These are phyloP conservation scores for Himalopsyche anomala DNA, from an alignment of 2,888 invertebrate genomes.

Conservation along the genomic window DNA sequence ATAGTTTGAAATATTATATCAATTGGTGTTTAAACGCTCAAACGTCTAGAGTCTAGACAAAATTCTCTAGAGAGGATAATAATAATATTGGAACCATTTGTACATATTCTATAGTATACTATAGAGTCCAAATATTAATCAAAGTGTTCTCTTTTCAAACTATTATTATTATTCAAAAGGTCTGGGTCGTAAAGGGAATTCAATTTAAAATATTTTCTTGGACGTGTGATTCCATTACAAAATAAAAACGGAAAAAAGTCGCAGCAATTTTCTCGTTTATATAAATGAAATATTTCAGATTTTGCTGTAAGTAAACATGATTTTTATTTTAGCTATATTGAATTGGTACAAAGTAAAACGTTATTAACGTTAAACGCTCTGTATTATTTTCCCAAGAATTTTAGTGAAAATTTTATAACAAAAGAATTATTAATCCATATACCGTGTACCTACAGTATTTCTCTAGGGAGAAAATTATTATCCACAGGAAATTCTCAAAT, in stretches of 20 bases:
- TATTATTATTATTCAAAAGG: constrained; percentile 30
- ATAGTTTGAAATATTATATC: background rate
- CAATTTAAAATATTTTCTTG: constrained; percentile 28
- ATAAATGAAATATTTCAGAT: background rate
- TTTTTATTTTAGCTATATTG: background rate
- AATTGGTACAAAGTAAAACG: too few species aligned
- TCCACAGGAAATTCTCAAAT: too few species aligned
- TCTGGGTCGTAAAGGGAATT: background rate
- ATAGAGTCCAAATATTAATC: background rate
- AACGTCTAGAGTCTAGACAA: background rate
- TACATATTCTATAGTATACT: background rate
- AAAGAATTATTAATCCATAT: too few species aligned
- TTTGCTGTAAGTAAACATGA: background rate
- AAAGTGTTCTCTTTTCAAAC: background rate
- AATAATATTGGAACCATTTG: background rate
- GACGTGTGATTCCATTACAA: constrained; percentile 10
- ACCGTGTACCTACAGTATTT: too few species aligned
- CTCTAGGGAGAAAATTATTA: too few species aligned
- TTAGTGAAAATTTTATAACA: too few species aligned
- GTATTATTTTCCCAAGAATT: too few species aligned
- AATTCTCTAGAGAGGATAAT: background rate
- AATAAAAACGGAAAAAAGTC: background rate
- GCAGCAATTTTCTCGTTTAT: background rate
- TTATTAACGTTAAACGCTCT: too few species aligned
- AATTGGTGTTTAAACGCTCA: background rate